A percentile compares a stretch with the other conserved stretches of the same genome.
Evolutionary conservation across 1,140 invertebrate species (phyloP).

Genomic region (Mizuhopecten yessoensis): DNA sequence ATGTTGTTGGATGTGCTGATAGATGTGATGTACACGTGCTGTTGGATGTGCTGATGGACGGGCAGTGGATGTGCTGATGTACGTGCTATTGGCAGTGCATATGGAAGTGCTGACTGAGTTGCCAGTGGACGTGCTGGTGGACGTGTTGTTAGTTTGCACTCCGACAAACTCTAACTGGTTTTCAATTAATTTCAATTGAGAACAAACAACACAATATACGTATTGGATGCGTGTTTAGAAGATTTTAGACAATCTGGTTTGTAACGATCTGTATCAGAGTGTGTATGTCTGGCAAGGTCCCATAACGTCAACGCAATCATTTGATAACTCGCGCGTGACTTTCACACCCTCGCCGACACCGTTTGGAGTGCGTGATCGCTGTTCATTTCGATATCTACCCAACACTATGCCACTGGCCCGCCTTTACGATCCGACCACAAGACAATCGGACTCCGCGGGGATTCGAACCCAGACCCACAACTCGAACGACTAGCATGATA

Average conservation of each 20-base stretch:
- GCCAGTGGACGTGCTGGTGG: too few relatives aligned
- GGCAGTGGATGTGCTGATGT: background rate
- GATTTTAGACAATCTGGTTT: background rate
- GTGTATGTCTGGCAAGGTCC: constrained; percentile 6
- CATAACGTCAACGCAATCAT: background rate
- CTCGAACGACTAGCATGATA: background rate
- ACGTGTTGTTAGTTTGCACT: background rate
- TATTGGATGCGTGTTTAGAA: constrained; percentile 16
- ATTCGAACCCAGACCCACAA: background rate
- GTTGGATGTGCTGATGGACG: background rate
- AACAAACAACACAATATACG: background rate
- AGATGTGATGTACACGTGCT: background rate
- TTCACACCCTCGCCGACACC: background rate
- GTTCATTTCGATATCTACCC: background rate
- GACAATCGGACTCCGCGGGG: background rate
- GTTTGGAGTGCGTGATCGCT: constrained; percentile 14
- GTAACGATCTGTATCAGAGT: constrained; percentile 7
- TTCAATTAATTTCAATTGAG: background rate
- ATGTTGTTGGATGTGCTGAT: background rate
- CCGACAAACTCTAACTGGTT: background rate
- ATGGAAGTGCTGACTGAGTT: too few relatives aligned
- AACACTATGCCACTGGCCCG: background rate
- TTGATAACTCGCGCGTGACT: constrained; percentile 11
- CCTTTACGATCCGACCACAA: background rate
- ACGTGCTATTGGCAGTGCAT: background rate